Percentiles rank a stretch among this genome's conserved stretches.
Evolutionary conservation across 2,888 invertebrate genomes (phyloP).

Genomic region (Cyclophora albipunctata): DNA sequence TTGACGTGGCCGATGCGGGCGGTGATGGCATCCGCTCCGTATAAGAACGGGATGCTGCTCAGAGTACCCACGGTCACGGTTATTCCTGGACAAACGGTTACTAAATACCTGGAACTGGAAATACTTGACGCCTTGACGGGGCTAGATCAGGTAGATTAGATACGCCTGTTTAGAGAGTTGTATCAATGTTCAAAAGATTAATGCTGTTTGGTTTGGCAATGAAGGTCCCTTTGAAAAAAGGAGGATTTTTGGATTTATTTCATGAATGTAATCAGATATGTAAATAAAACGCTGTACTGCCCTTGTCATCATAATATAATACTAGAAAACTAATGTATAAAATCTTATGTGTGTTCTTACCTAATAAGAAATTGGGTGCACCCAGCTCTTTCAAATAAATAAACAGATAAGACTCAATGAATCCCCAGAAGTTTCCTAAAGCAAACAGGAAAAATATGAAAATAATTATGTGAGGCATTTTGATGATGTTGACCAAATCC

Average conservation of each 20-base stretch:
- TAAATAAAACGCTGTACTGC: too few relatives aligned
- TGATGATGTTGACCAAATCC: slow-evolving; percentile 83
- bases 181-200: too few relatives aligned
- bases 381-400: slow-evolving; percentile 89
- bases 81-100: slow-evolving; percentile 72
- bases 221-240: too few relatives aligned
- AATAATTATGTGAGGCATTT: slow-evolving; percentile 85
- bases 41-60: slow-evolving; percentile 88
- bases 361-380: slow-evolving; percentile 87
- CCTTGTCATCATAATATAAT: too few relatives aligned
- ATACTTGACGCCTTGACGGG: slow-evolving; percentile 2
- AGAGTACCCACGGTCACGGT: slow-evolving; percentile 90
- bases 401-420: slow-evolving; percentile 91
- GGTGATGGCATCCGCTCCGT: slow-evolving; percentile 88
- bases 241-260: too few relatives aligned
- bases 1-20: slow-evolving; percentile 87
- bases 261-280: too few relatives aligned
- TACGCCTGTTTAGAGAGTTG: background rate
- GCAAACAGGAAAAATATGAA: slow-evolving; percentile 88
- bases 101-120: slow-evolving; percentile 11
- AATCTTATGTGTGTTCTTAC: slow-evolving; percentile 53
- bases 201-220: too few relatives aligned
- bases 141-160: background rate
- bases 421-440: slow-evolving; percentile 91
- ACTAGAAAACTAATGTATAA: too few relatives aligned